Evolutionary conservation across 2,888 invertebrate species (phyloP), one percentile per base, ranked within the genome.

Genomic region (Lissonota sp.): DNA sequence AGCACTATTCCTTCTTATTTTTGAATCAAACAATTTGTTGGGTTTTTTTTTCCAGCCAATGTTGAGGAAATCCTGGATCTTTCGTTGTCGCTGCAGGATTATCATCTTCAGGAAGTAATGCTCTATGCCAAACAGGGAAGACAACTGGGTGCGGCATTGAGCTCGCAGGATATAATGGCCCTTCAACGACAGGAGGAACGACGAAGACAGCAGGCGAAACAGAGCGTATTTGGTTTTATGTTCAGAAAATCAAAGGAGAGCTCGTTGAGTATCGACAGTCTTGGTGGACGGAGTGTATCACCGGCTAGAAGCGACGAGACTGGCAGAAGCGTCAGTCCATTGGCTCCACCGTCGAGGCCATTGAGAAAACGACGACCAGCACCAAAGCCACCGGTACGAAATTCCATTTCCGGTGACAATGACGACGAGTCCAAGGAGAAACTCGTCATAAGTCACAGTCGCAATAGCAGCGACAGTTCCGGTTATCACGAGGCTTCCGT

Each of bases 381-480:
- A 0, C 95, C 95, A 0, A 94, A 94, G 87, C 95, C 95, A 0
- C 95, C 95, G 8, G 81, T 86, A 6, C 82, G 66, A 58, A 84
- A 64, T 46, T 79, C 69, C 63, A 62, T 60, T 46, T 49, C 75
- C 73, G 75, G 57, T 42, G 80, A 74, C 16, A 69, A 73, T 66
- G 90, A 91, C 80, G 83, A 79, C 84, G 87, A 83, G 79, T 57
- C 86, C 42, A 91, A 90, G 58, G 90, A 90, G n/a, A 91, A 93
- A 88, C 87, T 95, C 87, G 92, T 94, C 55, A 94, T 95, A 80
- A 94, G 94, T 87, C 96, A 96, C 93, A 96, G 95, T 55, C 93
- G 96, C 83, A 95, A 95, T 88, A 95, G 95, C 91, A 96, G 96
- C 82, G 96, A 96, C 90, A 96, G 96, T 86, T 95, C 95, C 76